Percentiles rank a stretch among this genome's conserved stretches.
These are phyloP conservation scores for Nothoprocta pentlandii DNA, from an alignment of 2,113 vertebrate species.

Conservation along the genomic window DNA sequence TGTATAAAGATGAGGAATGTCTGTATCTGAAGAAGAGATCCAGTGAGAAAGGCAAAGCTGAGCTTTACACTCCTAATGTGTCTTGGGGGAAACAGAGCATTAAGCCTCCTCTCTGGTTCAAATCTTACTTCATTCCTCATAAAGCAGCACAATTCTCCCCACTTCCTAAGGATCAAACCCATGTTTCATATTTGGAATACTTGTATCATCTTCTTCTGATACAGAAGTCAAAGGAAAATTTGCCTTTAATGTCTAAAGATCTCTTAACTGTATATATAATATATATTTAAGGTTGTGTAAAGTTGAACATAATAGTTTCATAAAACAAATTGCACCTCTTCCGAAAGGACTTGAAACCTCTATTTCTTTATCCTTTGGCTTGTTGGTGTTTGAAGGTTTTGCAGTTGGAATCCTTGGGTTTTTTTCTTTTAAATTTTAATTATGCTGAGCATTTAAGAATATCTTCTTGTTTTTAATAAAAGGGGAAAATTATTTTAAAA, in stretches of 20 bases:
- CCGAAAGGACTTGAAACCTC: not conserved
- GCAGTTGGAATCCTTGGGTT: slow-evolving; percentile 45
- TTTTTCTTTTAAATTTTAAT: slow-evolving; percentile 66
- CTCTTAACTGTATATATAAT: not conserved
- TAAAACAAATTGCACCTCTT: slow-evolving; percentile 41
- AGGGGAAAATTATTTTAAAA: slow-evolving; percentile 40
- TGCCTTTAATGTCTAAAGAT: not conserved
- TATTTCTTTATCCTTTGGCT: slow-evolving; percentile 26
- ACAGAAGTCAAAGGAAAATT: not conserved
- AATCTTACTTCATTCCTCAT: not conserved
- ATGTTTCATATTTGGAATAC: not conserved
- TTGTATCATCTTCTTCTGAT: not conserved
- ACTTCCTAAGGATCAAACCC: rapidly evolving
- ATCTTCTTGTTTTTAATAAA: slow-evolving; percentile 49
- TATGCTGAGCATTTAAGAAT: slow-evolving; percentile 57
- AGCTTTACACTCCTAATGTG: not conserved
- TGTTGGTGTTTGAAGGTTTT: slow-evolving; percentile 50
- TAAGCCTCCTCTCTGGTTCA: not conserved
- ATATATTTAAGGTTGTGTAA: slow-evolving; percentile 54
- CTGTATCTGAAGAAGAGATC: not conserved
- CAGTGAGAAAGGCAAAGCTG: not conserved
- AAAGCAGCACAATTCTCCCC: not conserved
- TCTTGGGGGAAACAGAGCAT: not conserved
- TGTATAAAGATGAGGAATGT: not conserved
- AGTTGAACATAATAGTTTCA: slow-evolving; percentile 68